Evolutionary conservation across 1,140 invertebrate species (phyloP).

Genomic region (Adelges cooleyi): DNA sequence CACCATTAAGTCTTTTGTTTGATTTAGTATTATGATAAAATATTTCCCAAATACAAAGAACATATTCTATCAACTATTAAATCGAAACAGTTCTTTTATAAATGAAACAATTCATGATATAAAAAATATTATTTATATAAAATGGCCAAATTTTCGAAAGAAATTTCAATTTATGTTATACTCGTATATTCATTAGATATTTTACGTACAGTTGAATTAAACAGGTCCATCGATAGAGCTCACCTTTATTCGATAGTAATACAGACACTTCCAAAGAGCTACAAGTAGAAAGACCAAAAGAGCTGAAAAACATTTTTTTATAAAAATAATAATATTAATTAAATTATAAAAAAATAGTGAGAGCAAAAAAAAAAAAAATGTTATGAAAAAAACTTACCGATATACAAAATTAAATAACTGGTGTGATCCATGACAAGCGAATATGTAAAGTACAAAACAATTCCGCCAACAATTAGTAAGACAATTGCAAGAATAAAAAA

Average conservation of each 20-base stretch:
- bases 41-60: too few species aligned
- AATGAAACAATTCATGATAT: too few species aligned
- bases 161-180: too few species aligned
- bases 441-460: conserved; percentile 55
- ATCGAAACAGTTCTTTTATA: too few species aligned
- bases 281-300: conserved; percentile 62
- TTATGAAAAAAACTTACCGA: conserved; percentile 45
- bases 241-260: conserved; percentile 82
- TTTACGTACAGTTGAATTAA: background rate
- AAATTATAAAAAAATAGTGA: too few species aligned
- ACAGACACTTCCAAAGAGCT: conserved; percentile 64
- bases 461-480: conserved; percentile 61
- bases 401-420: conserved; percentile 72
- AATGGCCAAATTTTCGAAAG: too few species aligned
- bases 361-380: conserved; percentile 20
- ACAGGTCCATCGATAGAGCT: conserved; percentile 67
- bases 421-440: conserved; percentile 45
- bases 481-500: conserved; percentile 69
- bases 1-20: too few species aligned
- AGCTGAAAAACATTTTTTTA: conserved; percentile 39
- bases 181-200: too few species aligned
- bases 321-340: background rate
- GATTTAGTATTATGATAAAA: too few species aligned
- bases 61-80: too few species aligned
- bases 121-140: too few species aligned